Evolutionary conservation across 1,140 invertebrate genomes (phyloP).

Genomic region (Brachionus asplanchnoidis): DNA sequence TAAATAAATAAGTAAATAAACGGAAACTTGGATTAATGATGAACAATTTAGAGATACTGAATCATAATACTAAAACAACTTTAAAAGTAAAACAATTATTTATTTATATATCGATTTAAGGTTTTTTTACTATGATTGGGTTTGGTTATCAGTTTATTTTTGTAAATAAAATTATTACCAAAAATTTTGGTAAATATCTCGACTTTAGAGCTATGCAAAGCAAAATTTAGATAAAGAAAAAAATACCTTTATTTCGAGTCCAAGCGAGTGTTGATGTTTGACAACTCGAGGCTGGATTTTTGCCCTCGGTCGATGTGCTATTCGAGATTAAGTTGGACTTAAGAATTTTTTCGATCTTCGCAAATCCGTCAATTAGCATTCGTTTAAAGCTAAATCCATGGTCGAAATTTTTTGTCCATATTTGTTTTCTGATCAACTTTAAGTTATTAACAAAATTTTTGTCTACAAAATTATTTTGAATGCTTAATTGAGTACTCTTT

Average conservation of each 20-base stretch:
- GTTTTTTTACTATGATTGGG: background rate
- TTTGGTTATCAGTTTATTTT: background rate
- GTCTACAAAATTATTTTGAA: background rate
- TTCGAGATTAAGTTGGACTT: background rate
- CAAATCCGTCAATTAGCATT: background rate
- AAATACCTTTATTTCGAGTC: background rate
- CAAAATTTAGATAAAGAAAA: background rate
- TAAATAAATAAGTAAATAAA: conserved; percentile 14
- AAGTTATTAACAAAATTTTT: background rate
- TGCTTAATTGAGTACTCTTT: background rate
- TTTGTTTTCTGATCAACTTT: background rate
- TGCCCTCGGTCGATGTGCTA: background rate
- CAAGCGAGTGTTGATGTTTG: background rate
- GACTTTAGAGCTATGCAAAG: background rate
- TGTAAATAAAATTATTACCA: conserved; percentile 26
- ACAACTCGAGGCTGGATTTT: background rate
- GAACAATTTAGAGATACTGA: conserved; percentile 22
- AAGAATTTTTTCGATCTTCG: background rate
- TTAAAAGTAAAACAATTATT: conserved; percentile 4
- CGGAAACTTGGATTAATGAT: conserved; percentile 2
- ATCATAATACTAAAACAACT: background rate
- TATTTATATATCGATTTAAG: conserved; percentile 31
- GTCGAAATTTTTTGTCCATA: background rate
- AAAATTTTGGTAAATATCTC: conserved; percentile 8
- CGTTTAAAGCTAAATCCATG: background rate